A percentile compares a stretch with the other conserved stretches of the same genome.
These are phyloP conservation scores for Ophiothrix spiculata DNA, from an alignment of 35 echinoderm and acorn worm genomes.

Conservation along the genomic window DNA sequence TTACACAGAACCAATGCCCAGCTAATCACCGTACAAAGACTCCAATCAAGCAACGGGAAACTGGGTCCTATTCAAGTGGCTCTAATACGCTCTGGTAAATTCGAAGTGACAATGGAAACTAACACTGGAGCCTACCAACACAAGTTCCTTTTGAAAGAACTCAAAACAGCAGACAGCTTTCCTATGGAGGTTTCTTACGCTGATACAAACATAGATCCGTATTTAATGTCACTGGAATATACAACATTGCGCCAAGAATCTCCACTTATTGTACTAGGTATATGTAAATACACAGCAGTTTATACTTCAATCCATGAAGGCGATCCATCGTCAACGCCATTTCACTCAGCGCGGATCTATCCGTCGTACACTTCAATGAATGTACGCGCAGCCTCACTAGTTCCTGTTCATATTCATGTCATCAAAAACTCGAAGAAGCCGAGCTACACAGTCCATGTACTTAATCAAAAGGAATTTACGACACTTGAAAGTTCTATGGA, in stretches of 20 bases:
- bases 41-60: too few relatives aligned
- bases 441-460: background rate
- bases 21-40: too few relatives aligned
- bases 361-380: background rate
- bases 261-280: background rate
- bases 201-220: background rate
- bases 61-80: too few relatives aligned
- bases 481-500: too few relatives aligned
- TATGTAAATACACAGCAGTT: background rate
- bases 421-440: background rate
- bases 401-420: background rate
- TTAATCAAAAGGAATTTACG: background rate
- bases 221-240: background rate
- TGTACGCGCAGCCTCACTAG: background rate
- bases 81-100: too few relatives aligned
- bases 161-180: background rate
- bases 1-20: too few relatives aligned
- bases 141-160: background rate
- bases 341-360: background rate
- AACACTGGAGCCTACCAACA: too few relatives aligned
- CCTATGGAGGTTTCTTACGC: background rate
- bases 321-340: background rate
- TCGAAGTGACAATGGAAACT: too few relatives aligned
- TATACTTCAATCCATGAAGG: background rate
- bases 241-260: background rate